Percentiles rank a stretch among this genome's conserved stretches.
Evolutionary conservation across 2,888 invertebrate species (phyloP).

Genomic region (Sinodicranocentrus sp.): DNA sequence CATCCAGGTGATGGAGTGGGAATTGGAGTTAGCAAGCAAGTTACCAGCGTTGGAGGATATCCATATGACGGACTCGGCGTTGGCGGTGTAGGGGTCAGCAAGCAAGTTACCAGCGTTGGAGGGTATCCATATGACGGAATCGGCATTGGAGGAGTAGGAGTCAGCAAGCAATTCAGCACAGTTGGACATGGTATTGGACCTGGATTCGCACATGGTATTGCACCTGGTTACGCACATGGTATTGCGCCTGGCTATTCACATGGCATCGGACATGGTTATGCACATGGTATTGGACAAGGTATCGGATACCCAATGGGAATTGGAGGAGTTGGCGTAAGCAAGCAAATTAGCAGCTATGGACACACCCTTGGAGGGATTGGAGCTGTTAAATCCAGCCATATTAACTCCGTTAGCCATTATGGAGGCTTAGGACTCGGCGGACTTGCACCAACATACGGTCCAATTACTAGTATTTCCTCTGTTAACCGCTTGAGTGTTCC

Average conservation of each 20-base stretch:
- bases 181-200: conserved; percentile 12
- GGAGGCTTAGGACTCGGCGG: conserved; percentile 20
- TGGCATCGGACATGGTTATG: not conserved
- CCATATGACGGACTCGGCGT: not conserved
- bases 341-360: conserved; percentile 38
- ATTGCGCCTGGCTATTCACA: no score
- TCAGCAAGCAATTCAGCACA: conserved; percentile 41
- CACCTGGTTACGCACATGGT: no score
- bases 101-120: conserved; percentile 22
- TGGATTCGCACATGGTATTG: not conserved
- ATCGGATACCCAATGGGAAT: not conserved
- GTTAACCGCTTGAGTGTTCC: conserved; percentile 20
- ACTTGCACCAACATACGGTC: not conserved
- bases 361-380: not conserved
- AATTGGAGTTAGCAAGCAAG: conserved; percentile 23
- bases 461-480: not conserved
- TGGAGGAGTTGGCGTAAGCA: conserved; percentile 8
- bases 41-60: not conserved
- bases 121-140: not conserved
- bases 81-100: conserved; percentile 21
- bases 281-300: not conserved
- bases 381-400: not conserved
- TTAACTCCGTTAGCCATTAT: not conserved
- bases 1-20: not conserved
- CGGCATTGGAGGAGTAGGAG: not conserved